Evolutionary conservation across 1,140 invertebrate genomes (phyloP), one percentile per base, ranked within the genome.

Genomic region (Hylaeus volcanicus): DNA sequence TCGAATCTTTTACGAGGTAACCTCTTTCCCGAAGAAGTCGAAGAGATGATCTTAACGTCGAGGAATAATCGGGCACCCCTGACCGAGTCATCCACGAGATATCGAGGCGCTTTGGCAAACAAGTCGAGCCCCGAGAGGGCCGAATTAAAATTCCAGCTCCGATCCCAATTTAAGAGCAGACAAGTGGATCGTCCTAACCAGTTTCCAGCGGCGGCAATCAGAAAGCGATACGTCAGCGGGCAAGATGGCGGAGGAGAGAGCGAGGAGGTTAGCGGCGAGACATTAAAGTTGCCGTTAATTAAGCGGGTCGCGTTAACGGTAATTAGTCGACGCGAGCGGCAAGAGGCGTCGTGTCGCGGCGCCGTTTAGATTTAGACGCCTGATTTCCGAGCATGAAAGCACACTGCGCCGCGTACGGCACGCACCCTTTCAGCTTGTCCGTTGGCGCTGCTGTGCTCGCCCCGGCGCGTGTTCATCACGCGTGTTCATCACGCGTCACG

Each of bases 361-460:
- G 86, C 82, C 87, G 88, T 89, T 90, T 90, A 90, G 89, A 90
- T 90, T 90, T 90, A 90, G 88, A 90, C 88, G 89, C 85, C 82
- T 88, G 89, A 90, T 90, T 89, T 90, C 81, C 83, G n/a, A 84
- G 80, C 88, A 89, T 88, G 88, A 90, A 88, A 87, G 87, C 81
- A 75, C 85, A 69, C 65, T 53, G 64, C 55, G 69, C 61, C 26
- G 60, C 55, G 75, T 15, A 60, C 41, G 51, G 53, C 77, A 77
- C 79, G 74, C 88, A 84, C 81, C 85, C 85, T 89, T 85, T 88
- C 81, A 81, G 79, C 68, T 77, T 65, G 76, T 48, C 45, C 48
- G 45, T 43, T 55, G 48, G 45, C 43, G 60, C 51, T 41, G 15
- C 41, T 56, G 39, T 63, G 45, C 15, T 41, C 51, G 11, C n/a